Percentiles rank a stretch among this genome's conserved stretches.
Evolutionary conservation across 2,888 invertebrate species (phyloP).

Genomic region (Branchinecta sandiegonensis): DNA sequence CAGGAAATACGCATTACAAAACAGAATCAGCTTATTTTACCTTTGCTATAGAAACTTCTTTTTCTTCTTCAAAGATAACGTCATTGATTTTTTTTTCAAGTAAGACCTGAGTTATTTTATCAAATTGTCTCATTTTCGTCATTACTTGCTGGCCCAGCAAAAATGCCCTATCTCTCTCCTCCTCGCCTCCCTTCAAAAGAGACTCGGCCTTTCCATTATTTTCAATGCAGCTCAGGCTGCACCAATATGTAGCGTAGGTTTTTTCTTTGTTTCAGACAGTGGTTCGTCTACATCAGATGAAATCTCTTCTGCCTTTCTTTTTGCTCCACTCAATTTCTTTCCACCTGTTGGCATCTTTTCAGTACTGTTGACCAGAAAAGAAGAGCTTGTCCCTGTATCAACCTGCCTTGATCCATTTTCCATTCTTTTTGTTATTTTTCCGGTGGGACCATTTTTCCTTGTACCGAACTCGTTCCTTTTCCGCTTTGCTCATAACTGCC

Average conservation of each 20-base stretch:
- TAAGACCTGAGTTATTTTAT: background rate
- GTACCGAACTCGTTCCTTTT: no score
- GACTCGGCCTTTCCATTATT: conserved; percentile 1
- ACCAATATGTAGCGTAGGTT: background rate
- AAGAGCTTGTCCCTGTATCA: background rate
- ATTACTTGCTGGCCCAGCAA: background rate
- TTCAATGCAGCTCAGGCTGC: background rate
- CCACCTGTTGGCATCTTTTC: no score
- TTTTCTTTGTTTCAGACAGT: background rate
- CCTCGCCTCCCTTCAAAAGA: background rate
- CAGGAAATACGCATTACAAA: background rate
- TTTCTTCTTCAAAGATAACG: conserved; percentile 1
- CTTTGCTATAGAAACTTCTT: background rate
- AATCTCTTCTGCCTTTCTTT: no score
- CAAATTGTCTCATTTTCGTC: background rate
- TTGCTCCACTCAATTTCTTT: no score
- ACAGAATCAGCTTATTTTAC: background rate
- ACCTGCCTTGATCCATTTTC: background rate
- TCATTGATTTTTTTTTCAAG: conserved; percentile 6
- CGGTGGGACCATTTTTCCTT: no score
- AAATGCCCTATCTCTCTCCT: conserved; percentile 6
- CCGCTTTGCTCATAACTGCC: no score
- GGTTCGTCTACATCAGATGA: no score
- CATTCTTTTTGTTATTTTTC: background rate
- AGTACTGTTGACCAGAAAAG: no score